Evolutionary conservation across 2,113 vertebrate species (phyloP).

Genomic region (Sturnus vulgaris): DNA sequence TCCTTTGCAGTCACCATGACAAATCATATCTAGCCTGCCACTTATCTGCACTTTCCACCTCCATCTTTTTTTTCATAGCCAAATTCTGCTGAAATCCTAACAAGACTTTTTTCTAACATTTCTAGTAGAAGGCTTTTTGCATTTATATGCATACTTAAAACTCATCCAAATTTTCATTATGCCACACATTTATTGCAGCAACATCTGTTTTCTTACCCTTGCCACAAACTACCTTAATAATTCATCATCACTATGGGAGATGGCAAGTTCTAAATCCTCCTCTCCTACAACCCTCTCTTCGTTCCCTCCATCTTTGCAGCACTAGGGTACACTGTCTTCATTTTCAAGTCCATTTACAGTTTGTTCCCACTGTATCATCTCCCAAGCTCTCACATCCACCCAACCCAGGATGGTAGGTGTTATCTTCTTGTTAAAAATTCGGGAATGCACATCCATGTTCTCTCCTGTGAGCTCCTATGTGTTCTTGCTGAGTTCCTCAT

Average conservation of each 20-base stretch:
- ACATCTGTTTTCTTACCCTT: slow-evolving; percentile 24
- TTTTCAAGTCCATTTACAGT: not conserved
- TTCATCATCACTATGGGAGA: not conserved
- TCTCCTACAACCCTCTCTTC: not conserved
- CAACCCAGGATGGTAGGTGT: not conserved
- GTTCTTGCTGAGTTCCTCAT: not conserved
- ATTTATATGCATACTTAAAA: slow-evolving; percentile 22
- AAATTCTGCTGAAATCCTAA: slow-evolving; percentile 12
- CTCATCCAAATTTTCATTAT: not conserved
- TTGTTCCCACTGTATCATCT: not conserved
- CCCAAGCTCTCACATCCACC: not conserved
- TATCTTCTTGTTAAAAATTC: not conserved
- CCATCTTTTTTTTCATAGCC: not conserved
- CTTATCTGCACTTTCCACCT: slow-evolving; percentile 1
- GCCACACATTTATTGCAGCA: not conserved
- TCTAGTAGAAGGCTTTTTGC: not conserved
- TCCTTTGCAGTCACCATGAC: not conserved
- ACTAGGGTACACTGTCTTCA: not conserved
- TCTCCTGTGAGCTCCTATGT: not conserved
- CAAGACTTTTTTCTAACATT: not conserved
- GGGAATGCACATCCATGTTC: not conserved
- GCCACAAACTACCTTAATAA: not conserved
- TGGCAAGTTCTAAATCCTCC: not conserved
- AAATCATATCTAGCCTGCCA: slow-evolving; percentile 1
- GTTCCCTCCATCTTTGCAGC: not conserved